Conservation (phyloP, 2,888 invertebrate genomes). For the Unio delphinus region DNA sequence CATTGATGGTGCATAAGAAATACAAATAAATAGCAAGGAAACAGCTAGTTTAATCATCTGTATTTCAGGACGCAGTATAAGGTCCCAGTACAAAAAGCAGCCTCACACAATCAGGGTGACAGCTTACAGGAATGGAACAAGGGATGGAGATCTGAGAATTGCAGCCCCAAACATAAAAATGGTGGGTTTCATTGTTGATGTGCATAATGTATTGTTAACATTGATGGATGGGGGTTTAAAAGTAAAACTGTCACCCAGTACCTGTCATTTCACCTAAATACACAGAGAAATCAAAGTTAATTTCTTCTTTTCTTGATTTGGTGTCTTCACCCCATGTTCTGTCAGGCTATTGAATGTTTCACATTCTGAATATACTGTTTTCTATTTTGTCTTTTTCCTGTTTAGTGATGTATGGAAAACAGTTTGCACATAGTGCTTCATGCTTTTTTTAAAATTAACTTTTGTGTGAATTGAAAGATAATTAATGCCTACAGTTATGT, state of each 20-base stretch:
- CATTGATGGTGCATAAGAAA: too few relatives aligned
- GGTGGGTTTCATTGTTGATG: slow-evolving; percentile 38
- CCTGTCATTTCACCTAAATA: not conserved
- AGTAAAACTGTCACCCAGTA: not conserved
- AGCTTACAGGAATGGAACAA: slow-evolving; percentile 66
- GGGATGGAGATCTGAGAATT: slow-evolving; percentile 58
- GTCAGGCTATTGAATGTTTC: too few relatives aligned
- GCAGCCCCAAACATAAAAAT: slow-evolving; percentile 68
- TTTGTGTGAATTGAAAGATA: too few relatives aligned
- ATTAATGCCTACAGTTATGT: too few relatives aligned
- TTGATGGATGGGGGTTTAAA: not conserved
- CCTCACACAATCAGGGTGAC: slow-evolving; percentile 61
- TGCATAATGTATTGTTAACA: not conserved
- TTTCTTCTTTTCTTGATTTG: not conserved
- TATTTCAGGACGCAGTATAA: slow-evolving; percentile 37
- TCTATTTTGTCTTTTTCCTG: too few relatives aligned
- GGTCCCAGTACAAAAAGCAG: slow-evolving; percentile 53
- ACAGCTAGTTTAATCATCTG: too few relatives aligned
- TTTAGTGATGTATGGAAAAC: too few relatives aligned
- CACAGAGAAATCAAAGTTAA: not conserved
- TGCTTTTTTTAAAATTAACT: too few relatives aligned
- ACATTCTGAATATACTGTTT: too few relatives aligned
- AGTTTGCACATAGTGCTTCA: too few relatives aligned
- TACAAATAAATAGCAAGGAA: too few relatives aligned
- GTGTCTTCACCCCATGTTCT: too few relatives aligned